A percentile compares a stretch with the other conserved stretches of the same genome.
These are phyloP conservation scores for Zaprionus ornatus DNA, from an alignment of 1,140 invertebrate genomes.

Conservation along the genomic window DNA sequence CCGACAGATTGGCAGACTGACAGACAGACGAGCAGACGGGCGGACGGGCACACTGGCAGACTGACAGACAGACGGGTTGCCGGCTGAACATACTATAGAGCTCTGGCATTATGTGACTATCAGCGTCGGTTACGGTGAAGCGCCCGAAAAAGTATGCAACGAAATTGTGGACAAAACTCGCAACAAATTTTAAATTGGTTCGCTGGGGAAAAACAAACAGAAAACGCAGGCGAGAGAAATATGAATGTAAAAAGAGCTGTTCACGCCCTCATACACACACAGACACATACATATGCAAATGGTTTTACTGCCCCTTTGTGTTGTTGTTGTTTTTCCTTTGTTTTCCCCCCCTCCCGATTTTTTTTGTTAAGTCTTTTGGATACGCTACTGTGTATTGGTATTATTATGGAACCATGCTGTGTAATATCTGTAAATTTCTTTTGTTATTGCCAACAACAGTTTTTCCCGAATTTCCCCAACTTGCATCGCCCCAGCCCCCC, in stretches of 20 bases:
- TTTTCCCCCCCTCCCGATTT: constrained; percentile 12
- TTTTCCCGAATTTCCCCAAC: constrained; percentile 40
- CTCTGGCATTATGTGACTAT: constrained; percentile 11
- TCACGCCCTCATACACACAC: constrained; percentile 66
- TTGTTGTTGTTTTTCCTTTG: constrained; percentile 28
- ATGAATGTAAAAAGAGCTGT: constrained; percentile 75
- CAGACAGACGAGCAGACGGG: constrained; percentile 14
- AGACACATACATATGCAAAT: constrained; percentile 70
- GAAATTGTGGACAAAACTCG: constrained; percentile 63
- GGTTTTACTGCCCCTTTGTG: constrained; percentile 79
- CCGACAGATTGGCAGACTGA: background rate
- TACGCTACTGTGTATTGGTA: constrained; percentile 65
- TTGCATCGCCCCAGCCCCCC: background rate
- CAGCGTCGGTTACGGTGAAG: constrained; percentile 26
- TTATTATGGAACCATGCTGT: constrained; percentile 82
- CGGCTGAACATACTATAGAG: background rate
- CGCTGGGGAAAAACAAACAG: constrained; percentile 46
- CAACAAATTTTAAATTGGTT: constrained; percentile 82
- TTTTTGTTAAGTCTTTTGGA: constrained; percentile 23
- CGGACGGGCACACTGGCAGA: too few species aligned
- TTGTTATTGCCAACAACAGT: constrained; percentile 82
- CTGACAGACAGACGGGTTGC: constrained; percentile 2
- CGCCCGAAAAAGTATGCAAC: constrained; percentile 61
- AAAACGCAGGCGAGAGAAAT: constrained; percentile 66
- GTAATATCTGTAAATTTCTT: constrained; percentile 83